phyloP scores from a whole-genome alignment of 2,888 invertebrate genomes.

The Dicranocentrus wangi region DNA sequence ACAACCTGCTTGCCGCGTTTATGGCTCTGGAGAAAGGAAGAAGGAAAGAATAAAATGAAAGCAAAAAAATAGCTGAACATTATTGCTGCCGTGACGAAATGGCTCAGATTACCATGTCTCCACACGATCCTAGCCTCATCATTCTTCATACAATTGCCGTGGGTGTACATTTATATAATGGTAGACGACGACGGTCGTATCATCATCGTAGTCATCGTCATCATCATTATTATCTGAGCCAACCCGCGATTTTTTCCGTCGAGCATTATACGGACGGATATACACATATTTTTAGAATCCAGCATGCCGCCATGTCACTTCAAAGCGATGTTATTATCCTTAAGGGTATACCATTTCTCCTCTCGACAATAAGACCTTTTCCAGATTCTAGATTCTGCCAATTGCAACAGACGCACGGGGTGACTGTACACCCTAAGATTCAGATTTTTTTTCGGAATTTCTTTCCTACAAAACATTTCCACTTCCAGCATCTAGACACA shows the following conservation, averaged over 20 bases:
- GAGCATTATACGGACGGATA: too few relatives aligned
- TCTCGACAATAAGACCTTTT: slow-evolving; percentile 20
- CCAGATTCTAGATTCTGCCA: slow-evolving; percentile 20
- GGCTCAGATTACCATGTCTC: slow-evolving; percentile 73
- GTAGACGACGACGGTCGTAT: slow-evolving; percentile 54
- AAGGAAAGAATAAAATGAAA: slow-evolving; percentile 48
- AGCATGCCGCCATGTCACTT: too few relatives aligned
- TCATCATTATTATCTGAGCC: slow-evolving; percentile 60
- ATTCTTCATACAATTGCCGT: slow-evolving; percentile 69
- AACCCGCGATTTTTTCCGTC: slow-evolving; percentile 43
- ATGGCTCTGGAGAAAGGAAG: slow-evolving; percentile 50
- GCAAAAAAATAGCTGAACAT: slow-evolving; percentile 60
- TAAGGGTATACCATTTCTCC: slow-evolving; percentile 11
- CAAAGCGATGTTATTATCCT: slow-evolving; percentile 1
- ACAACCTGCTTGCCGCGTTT: slow-evolving; percentile 59
- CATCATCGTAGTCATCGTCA: slow-evolving; percentile 58
- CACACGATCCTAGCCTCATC: slow-evolving; percentile 72
- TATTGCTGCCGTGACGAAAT: slow-evolving; percentile 72
- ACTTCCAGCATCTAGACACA: too few relatives aligned
- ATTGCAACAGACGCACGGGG: too few relatives aligned
- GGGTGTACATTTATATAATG: slow-evolving; percentile 57
- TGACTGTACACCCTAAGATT: too few relatives aligned
- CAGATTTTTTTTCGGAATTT: too few relatives aligned
- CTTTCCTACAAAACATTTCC: too few relatives aligned
- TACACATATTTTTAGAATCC: too few relatives aligned